Evolutionary conservation across 35 echinoderm and acorn worm species (phyloP).

Genomic region (Heliocidaris tuberculata): DNA sequence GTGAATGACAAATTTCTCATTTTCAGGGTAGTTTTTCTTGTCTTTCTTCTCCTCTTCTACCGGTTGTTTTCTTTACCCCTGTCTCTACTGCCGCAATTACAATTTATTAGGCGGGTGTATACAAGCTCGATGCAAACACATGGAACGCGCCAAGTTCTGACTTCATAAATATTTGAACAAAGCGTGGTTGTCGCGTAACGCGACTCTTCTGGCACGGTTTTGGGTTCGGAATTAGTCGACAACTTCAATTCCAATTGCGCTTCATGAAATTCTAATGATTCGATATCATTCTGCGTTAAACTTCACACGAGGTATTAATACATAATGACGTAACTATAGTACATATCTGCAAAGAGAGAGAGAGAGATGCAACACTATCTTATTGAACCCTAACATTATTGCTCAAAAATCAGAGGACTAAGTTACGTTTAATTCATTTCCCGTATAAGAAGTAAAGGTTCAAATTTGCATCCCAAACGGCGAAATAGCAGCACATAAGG

Average conservation of each 20-base stretch:
- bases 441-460: too few species aligned
- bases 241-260: neutral
- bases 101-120: slow-evolving; percentile 10
- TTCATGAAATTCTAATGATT: neutral
- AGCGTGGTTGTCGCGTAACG: neutral
- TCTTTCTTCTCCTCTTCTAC: neutral
- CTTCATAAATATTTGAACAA: slow-evolving; percentile 29
- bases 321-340: neutral
- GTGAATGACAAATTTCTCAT: slow-evolving; percentile 34
- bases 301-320: neutral
- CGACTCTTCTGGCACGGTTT: neutral
- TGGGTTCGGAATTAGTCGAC: neutral
- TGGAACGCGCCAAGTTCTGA: neutral
- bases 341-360: neutral
- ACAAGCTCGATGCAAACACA: neutral
- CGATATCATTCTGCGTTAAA: neutral
- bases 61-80: neutral
- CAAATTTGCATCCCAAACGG: too few species aligned
- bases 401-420: neutral
- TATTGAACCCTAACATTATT: neutral
- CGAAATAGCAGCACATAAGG: too few species aligned
- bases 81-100: neutral
- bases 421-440: too few species aligned
- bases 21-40: neutral
- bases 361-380: neutral